A percentile compares a stretch with the other conserved stretches of the same genome.
These are phyloP conservation scores for Meghimatium bilineatum DNA, from an alignment of 2,888 invertebrate genomes.

Conservation along the genomic window DNA sequence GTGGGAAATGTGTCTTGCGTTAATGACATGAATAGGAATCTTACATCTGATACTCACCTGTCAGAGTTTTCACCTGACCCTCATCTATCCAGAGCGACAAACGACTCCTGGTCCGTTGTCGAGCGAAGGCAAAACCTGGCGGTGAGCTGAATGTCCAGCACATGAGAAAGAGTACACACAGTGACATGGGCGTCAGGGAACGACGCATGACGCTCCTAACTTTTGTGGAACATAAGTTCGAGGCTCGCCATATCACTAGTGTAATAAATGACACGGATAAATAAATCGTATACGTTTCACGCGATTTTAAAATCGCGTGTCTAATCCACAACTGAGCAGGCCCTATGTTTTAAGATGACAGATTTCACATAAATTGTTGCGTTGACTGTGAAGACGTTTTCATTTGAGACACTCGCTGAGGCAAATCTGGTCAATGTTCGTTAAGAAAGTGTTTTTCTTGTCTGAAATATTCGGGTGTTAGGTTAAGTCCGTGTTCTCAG, in stretches of 20 bases:
- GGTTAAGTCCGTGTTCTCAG: slow-evolving; percentile 15
- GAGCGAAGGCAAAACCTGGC: slow-evolving; percentile 32
- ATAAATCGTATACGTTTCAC: slow-evolving; percentile 10
- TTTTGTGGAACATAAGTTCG: slow-evolving; percentile 10
- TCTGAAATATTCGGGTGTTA: slow-evolving; percentile 22
- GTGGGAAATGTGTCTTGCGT: too few relatives aligned
- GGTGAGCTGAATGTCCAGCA: slow-evolving; percentile 36
- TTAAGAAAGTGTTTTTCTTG: slow-evolving; percentile 1
- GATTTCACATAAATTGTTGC: slow-evolving; percentile 2
- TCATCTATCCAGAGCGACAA: slow-evolving; percentile 42
- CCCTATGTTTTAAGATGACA: slow-evolving; percentile 35
- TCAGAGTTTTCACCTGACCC: slow-evolving; percentile 32
- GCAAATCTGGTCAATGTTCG: slow-evolving; percentile 8
- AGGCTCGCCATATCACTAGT: slow-evolving; percentile 34
- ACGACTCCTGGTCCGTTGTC: slow-evolving; percentile 27
- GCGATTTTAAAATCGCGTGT: slow-evolving; percentile 39
- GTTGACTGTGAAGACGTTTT: slow-evolving; percentile 12
- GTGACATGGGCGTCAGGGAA: slow-evolving; percentile 39
- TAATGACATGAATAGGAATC: too few relatives aligned
- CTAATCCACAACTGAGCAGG: background rate
- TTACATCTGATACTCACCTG: slow-evolving; percentile 35
- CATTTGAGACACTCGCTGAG: background rate
- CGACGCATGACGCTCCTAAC: slow-evolving; percentile 37
- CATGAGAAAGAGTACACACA: slow-evolving; percentile 33
- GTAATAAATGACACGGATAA: slow-evolving; percentile 18